A percentile compares a stretch with the other conserved stretches of the same genome.
phyloP scores from a whole-genome alignment of 2,113 vertebrate species.

The Equus przewalskii region DNA sequence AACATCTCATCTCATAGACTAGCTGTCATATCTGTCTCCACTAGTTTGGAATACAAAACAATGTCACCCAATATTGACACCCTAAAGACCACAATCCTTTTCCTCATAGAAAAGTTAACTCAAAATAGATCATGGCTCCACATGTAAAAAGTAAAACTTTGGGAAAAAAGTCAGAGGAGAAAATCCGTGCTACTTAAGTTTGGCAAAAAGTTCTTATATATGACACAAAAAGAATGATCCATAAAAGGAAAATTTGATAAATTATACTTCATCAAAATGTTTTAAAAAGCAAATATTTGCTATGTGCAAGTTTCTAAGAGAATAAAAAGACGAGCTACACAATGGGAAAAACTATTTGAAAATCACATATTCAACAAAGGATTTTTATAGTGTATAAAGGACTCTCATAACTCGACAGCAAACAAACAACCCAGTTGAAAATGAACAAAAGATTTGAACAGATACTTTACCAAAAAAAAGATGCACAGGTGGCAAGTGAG shows the following conservation, averaged over 20 bases:
- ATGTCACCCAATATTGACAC: not conserved
- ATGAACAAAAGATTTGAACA: not conserved
- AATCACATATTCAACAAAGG: not conserved
- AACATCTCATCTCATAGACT: not conserved
- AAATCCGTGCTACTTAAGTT: not conserved
- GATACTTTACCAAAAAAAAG: not conserved
- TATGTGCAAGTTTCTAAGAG: not conserved
- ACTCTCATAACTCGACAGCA: not conserved
- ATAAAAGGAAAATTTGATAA: not conserved
- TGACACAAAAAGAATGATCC: not conserved
- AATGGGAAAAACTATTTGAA: not conserved
- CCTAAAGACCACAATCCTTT: not conserved
- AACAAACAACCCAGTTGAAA: not conserved
- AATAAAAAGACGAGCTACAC: not conserved
- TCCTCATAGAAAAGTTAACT: not conserved
- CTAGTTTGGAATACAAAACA: not conserved
- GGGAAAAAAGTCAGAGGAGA: not conserved
- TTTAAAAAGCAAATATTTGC: not conserved
- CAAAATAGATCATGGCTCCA: not conserved
- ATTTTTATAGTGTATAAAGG: not conserved
- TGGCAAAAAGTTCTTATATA: not conserved
- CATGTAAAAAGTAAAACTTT: not conserved
- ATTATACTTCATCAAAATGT: not conserved
- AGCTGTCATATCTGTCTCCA: not conserved
- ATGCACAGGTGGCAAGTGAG: not conserved